Evolutionary conservation across 2,797 vertebrate species (phyloP).

Genomic region (Rousettus madagascariensis): DNA sequence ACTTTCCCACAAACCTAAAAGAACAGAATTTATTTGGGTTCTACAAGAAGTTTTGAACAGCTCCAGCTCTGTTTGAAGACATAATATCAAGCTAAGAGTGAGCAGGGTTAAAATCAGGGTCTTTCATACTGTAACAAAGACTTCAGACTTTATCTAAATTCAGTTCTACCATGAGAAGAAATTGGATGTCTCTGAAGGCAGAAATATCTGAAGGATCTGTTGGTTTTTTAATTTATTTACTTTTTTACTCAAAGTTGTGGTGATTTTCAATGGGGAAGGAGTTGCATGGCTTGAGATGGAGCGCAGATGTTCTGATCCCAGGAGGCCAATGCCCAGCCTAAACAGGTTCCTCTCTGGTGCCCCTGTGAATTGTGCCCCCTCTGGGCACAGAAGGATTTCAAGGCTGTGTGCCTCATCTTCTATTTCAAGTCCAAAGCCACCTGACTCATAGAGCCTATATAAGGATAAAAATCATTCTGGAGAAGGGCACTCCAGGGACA

Average conservation of each 20-base stretch:
- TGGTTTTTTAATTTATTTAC: neutral
- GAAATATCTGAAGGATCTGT: neutral
- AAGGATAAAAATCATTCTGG: conserved; percentile 22
- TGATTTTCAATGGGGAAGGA: neutral
- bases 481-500: conserved; percentile 58
- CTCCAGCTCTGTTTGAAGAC: neutral
- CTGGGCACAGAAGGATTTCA: rapidly evolving
- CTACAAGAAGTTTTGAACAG: neutral
- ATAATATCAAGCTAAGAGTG: neutral
- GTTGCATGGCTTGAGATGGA: neutral
- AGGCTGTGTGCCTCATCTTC: neutral
- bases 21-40: neutral
- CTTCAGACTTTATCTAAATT: neutral
- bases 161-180: neutral
- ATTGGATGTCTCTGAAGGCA: neutral
- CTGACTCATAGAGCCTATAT: conserved; percentile 10
- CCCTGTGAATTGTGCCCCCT: rapidly evolving
- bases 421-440: neutral
- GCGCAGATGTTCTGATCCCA: neutral
- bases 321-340: neutral
- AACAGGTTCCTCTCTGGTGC: neutral
- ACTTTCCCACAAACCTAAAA: neutral
- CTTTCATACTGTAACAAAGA: neutral
- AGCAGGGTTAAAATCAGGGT: neutral
- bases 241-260: neutral